Evolutionary conservation across 2,888 invertebrate species (phyloP), one percentile per base, ranked within the genome.

Genomic region (Agrotis puta): DNA sequence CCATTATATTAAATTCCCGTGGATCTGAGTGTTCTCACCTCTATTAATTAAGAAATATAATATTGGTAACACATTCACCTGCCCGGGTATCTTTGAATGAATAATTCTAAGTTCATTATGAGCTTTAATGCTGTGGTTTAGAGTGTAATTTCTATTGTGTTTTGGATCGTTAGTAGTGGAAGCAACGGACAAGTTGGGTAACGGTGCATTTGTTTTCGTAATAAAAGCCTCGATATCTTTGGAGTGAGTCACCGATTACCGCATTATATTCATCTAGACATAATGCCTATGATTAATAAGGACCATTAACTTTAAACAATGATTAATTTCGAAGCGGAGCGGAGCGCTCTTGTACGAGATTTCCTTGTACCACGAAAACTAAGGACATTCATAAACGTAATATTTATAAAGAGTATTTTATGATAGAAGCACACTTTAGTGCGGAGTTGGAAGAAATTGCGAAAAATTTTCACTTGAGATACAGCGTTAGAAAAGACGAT

Each of bases 251-350:
- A 93, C 92, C 91, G 91, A 93, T 94, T 92, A 93, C 92, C 87
- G 89, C 92, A 91, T 94, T 92, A 93, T 91, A 93, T 92, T 89
- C 92, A 92, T 93, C 91, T 91, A 91, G 91, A 92, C 92, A 92
- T 93, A 95, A 93, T 94, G 88, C 89, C 88, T 85, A 88, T 94
- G 94, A 95, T 94, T 94, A 95, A 94, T 95, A 93, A 91, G 92
- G 77, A 82, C 92, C 92, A 94, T 95, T 95, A 95, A 93, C 85
- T 93, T 92, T 92, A 94, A 94, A 94, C 94, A 93, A 95, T 92
- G 95, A 95, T 94, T 94, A 93, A 95, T 94, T 91, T 91, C 85
- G 84, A 88, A 89, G 87, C 88, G 85, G 84, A 63, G 85, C 82
- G 80, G 74, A 62, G 85, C 82, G 80, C 73, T 83, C 81, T 82